Evolutionary conservation across 2,113 vertebrate species (phyloP), one percentile per base, ranked within the genome.

Genomic region (Oncorhynchus clarkii): DNA sequence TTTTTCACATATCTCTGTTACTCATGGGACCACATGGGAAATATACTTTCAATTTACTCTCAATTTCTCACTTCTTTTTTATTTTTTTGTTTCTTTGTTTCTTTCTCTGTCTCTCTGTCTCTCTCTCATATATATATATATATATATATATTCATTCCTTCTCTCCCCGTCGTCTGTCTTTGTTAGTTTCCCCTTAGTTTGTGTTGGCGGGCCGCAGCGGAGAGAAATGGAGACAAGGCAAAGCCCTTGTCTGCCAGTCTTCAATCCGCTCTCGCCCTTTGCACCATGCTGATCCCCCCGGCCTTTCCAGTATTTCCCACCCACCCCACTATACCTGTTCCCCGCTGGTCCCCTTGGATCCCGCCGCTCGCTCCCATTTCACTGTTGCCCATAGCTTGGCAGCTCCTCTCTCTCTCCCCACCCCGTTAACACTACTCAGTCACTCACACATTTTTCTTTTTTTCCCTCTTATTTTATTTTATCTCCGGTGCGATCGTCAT

Each of bases 361-460:
- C 66, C 16, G 66, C 66, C 66, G 16, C 66, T 48, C 27, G 68
- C n/a, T 70, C 78, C 78, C 39, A 8, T 87, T 93, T 94, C 89
- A 90, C 92, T 92, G 70, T 84, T 80, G 89, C 92, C 95, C 94
- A 94, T 95, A 94, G 95, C 93, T 89, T 87, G 88, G 91, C 92
- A 87, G 89, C 90, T 88, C 85, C 72, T 39, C 39, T 39, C 39
- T 39, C 34, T 39, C 34, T 39, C 94, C 92, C 94, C 73, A 59
- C 86, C 89, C 89, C 92, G 92, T 94, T 95, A 94, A 92, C 92
- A 93, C 92, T 90, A 89, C 86, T 82, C 89, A 93, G 83, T 84
- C 90, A 91, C 87, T 85, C 91, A 89, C 90, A 86, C 1, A 29
- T 22, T 22, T 24, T 4, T 29, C 2, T 16, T 3, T 16, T 16